These are phyloP conservation scores for Thomomys bottae DNA, from an alignment of 2,113 vertebrate species.

Conservation along the genomic window DNA sequence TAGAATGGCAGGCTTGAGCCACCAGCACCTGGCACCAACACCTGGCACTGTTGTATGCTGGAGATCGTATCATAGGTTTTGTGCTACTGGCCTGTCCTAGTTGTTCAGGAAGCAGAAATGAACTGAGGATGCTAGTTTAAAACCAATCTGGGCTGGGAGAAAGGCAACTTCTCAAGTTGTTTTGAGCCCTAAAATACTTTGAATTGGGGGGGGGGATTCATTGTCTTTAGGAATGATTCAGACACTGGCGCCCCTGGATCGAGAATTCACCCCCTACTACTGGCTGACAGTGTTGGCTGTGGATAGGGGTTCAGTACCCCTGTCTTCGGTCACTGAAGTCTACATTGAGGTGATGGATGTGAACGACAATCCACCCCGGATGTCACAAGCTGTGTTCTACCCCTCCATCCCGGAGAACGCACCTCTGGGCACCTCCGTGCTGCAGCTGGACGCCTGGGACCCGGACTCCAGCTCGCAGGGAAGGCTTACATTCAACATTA, in stretches of 20 bases:
- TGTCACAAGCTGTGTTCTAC: slow-evolving; percentile 93
- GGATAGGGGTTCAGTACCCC: slow-evolving; percentile 91
- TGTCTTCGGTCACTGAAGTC: slow-evolving; percentile 92
- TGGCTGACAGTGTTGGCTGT: slow-evolving; percentile 94
- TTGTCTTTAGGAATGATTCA: slow-evolving; percentile 89
- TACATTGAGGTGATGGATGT: slow-evolving; percentile 93
- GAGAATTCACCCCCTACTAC: slow-evolving; percentile 90
- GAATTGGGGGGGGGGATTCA: slow-evolving; percentile 37
- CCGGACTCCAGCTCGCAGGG: slow-evolving; percentile 90
- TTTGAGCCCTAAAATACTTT: slow-evolving; percentile 37
- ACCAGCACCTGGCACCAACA: too few relatives aligned
- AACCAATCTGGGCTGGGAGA: too few relatives aligned
- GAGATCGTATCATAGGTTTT: too few relatives aligned
- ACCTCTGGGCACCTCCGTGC: slow-evolving; percentile 86
- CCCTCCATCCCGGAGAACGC: slow-evolving; percentile 91
- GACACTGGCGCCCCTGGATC: slow-evolving; percentile 88
- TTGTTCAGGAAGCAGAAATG: too few relatives aligned
- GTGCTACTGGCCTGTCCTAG: too few relatives aligned
- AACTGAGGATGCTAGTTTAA: too few relatives aligned
- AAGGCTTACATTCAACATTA: slow-evolving; percentile 92
- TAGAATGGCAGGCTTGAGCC: too few relatives aligned
- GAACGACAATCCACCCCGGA: slow-evolving; percentile 95
- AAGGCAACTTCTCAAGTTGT: background rate
- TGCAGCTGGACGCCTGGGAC: slow-evolving; percentile 91
- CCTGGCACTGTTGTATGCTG: too few relatives aligned